Evolutionary conservation across 2,113 vertebrate species (phyloP).

Genomic region (Ondatra zibethicus): DNA sequence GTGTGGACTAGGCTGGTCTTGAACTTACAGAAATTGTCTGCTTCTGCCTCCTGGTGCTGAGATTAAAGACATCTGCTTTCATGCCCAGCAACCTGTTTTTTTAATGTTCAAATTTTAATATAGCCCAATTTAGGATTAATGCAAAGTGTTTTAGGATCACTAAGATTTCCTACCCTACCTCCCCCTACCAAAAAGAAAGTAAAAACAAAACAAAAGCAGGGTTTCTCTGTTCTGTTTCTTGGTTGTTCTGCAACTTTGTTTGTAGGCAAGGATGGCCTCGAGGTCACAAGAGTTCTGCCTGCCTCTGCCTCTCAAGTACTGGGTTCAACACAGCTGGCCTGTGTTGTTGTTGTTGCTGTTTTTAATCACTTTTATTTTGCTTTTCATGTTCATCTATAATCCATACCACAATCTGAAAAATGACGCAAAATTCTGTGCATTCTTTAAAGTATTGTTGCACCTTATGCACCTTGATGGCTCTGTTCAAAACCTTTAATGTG

Average conservation of each 20-base stretch:
- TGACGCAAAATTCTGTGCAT: neutral
- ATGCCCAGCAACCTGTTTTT: neutral
- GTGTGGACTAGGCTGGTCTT: neutral
- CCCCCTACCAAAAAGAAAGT: too few relatives aligned
- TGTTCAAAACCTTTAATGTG: neutral
- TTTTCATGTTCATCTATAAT: neutral
- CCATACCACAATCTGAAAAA: neutral
- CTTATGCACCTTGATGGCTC: neutral
- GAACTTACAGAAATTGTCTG: neutral
- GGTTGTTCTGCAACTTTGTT: neutral
- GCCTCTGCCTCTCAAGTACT: neutral
- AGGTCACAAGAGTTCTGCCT: neutral
- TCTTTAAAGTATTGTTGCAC: neutral
- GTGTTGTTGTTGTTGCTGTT: neutral
- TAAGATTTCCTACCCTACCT: neutral
- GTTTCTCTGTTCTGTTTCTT: neutral
- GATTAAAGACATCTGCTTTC: neutral
- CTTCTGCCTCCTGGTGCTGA: neutral
- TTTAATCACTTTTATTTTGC: slow-evolving; percentile 10
- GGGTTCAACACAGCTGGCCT: neutral
- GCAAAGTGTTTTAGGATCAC: neutral
- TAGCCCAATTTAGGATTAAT: neutral
- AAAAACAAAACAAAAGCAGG: neutral
- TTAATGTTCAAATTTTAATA: neutral
- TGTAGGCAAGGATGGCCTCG: neutral